Evolutionary conservation across 2,797 vertebrate species (phyloP).

Genomic region (Calcarius lapponicus): DNA sequence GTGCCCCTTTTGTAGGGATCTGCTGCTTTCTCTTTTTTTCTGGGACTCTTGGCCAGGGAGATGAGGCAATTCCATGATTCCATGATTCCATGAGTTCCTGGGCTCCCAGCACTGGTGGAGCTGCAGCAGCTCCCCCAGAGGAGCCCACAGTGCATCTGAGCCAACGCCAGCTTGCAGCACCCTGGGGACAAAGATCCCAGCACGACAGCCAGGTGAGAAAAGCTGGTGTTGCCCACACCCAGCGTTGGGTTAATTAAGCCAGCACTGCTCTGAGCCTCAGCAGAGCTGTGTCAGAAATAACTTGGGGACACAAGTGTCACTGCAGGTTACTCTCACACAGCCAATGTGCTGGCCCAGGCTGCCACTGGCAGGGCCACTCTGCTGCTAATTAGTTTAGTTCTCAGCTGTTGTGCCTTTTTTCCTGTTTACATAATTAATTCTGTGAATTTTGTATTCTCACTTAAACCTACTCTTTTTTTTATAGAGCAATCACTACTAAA

Average conservation of each 20-base stretch:
- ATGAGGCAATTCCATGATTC: no score
- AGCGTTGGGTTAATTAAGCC: background rate
- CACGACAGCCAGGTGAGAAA: fast-evolving
- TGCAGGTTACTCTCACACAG: background rate
- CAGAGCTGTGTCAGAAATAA: background rate
- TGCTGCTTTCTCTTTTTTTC: background rate
- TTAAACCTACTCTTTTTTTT: constrained; percentile 69
- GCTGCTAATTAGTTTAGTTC: constrained; percentile 39
- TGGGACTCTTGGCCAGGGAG: background rate
- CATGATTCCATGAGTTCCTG: background rate
- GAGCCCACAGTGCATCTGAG: background rate
- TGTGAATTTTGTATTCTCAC: constrained; percentile 59
- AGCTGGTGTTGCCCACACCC: background rate
- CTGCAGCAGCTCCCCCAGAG: background rate
- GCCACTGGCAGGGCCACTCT: background rate
- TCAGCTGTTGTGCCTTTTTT: background rate
- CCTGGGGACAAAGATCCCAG: background rate
- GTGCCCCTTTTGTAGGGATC: no score
- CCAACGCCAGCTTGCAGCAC: background rate
- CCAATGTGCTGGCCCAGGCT: background rate
- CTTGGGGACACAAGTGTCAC: background rate
- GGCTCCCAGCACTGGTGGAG: background rate
- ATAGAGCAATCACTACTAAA: constrained; percentile 73
- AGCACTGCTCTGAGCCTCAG: background rate
- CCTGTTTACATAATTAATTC: constrained; percentile 70